A percentile compares a stretch with the other conserved stretches of the same genome.
Evolutionary conservation across 2,888 invertebrate species (phyloP).

Genomic region (Carabus problematicus): DNA sequence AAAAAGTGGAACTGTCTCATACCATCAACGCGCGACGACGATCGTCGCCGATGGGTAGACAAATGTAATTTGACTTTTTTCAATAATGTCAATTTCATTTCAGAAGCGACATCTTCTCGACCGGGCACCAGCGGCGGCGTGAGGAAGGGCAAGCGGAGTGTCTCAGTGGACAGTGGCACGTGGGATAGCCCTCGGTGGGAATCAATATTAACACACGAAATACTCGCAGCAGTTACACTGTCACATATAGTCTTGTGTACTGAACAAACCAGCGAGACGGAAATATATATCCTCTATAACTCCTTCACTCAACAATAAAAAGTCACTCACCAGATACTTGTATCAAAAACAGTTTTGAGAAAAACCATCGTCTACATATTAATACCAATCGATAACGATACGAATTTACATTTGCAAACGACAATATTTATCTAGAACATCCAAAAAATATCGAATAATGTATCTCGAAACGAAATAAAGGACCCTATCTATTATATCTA

Average conservation of each 20-base stretch:
- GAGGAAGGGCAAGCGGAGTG: conserved; percentile 15
- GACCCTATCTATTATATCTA: no score
- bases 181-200: not conserved
- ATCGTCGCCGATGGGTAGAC: not conserved
- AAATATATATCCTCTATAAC: no score
- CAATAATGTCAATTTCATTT: conserved; percentile 33
- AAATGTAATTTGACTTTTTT: conserved; percentile 29
- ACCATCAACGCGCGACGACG: not conserved
- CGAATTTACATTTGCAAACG: no score
- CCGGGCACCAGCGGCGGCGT: not conserved
- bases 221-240: not conserved
- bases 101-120: conserved; percentile 13
- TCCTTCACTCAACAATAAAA: no score
- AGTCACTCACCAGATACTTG: no score
- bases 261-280: no score
- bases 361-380: no score
- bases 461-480: no score
- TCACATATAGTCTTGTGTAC: not conserved
- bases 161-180: conserved; percentile 13
- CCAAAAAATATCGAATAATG: no score
- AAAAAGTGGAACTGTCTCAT: not conserved
- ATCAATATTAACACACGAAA: not conserved
- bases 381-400: no score
- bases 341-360: no score
- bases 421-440: no score